These are phyloP conservation scores for Eurosta solidaginis DNA, from an alignment of 1,140 invertebrate genomes.

Conservation along the genomic window DNA sequence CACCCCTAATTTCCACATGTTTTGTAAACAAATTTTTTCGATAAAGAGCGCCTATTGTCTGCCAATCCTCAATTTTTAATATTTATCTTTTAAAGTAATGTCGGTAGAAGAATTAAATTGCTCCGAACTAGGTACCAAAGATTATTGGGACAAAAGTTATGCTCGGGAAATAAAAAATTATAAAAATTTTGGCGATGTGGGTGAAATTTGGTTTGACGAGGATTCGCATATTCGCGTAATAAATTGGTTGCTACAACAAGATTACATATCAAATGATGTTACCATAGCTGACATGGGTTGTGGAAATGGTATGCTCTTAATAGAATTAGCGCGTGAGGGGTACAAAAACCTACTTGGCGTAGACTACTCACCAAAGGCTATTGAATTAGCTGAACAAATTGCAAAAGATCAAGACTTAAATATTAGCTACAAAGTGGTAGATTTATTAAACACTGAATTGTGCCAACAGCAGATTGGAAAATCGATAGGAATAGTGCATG, in stretches of 20 bases:
- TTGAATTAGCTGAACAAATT: conserved; percentile 74
- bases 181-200: conserved; percentile 80
- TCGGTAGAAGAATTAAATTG: conserved; percentile 66
- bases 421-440: conserved; percentile 65
- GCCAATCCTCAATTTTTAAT: neutral
- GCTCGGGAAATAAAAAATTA: conserved; percentile 81
- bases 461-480: conserved; percentile 42
- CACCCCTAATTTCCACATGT: too few species aligned
- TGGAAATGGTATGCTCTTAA: conserved; percentile 87
- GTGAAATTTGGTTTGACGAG: conserved; percentile 93
- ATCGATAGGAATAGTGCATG: conserved; percentile 74
- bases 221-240: conserved; percentile 76
- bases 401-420: conserved; percentile 63
- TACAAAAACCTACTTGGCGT: conserved; percentile 78
- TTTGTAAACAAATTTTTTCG: too few species aligned
- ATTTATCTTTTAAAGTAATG: neutral
- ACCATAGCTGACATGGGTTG: conserved; percentile 77
- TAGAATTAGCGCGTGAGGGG: conserved; percentile 75
- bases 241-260: conserved; percentile 66
- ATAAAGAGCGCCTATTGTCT: too few species aligned
- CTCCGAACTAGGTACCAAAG: conserved; percentile 78
- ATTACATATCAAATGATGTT: conserved; percentile 57
- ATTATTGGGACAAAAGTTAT: conserved; percentile 87
- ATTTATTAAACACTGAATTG: conserved; percentile 39
- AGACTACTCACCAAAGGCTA: conserved; percentile 82